A percentile compares a stretch with the other conserved stretches of the same genome.
Conservation (phyloP, 2,113 vertebrate species). For the Rostratula benghalensis region DNA sequence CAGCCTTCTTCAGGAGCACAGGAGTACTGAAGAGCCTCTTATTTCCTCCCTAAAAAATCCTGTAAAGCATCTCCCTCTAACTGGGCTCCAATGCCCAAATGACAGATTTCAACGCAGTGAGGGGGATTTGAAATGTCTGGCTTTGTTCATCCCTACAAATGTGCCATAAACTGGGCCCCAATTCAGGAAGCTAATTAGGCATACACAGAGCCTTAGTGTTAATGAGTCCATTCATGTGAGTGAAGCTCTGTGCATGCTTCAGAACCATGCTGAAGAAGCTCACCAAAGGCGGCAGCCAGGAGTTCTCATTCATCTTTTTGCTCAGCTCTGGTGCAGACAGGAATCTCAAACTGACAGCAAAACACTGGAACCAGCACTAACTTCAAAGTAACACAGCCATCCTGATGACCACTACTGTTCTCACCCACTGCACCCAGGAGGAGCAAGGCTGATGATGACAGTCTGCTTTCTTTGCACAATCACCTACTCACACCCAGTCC, state of each 20-base stretch:
- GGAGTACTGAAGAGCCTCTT: not conserved
- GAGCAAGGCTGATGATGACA: not conserved
- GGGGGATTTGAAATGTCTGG: not conserved
- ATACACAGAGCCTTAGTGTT: not conserved
- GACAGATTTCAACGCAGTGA: not conserved
- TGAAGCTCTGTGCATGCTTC: not conserved
- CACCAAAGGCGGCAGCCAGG: not conserved
- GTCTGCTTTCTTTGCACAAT: not conserved
- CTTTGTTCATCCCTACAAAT: conserved; percentile 6
- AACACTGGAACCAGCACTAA: not conserved
- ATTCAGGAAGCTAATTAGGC: conserved; percentile 17
- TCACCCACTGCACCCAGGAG: not conserved
- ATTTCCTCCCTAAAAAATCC: not conserved
- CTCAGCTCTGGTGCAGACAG: not conserved
- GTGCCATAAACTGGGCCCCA: not conserved
- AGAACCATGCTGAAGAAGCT: not conserved
- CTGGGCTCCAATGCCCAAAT: not conserved
- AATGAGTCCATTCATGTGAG: not conserved
- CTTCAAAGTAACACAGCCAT: not conserved
- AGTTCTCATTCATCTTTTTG: not conserved
- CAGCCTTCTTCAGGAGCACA: not conserved
- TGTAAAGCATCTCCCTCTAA: not conserved
- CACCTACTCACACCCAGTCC: not conserved
- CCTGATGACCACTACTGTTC: not conserved
- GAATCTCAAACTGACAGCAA: not conserved